Evolutionary conservation across 2,797 vertebrate genomes (phyloP).

Genomic region (Pogonophryne albipinna): DNA sequence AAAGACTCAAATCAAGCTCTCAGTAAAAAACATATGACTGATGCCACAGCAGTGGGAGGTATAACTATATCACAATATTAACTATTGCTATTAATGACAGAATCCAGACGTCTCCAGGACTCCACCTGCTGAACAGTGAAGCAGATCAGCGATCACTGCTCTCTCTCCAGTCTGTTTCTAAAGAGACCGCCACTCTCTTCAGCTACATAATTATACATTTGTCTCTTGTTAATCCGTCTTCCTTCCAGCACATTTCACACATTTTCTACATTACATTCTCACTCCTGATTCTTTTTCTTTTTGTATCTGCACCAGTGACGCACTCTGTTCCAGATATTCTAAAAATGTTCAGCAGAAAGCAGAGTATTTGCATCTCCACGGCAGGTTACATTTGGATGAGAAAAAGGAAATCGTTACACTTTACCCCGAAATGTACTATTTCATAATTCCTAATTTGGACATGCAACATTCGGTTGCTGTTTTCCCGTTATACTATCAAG

Average conservation of each 20-base stretch:
- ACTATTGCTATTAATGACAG: conserved; percentile 77
- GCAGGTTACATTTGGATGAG: conserved; percentile 45
- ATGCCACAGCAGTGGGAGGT: conserved; percentile 57
- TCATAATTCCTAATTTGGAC: conserved; percentile 72
- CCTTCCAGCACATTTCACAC: conserved; percentile 29
- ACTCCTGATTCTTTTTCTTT: background rate
- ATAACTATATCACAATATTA: conserved; percentile 60
- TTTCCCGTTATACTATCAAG: conserved; percentile 75
- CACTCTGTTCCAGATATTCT: conserved; percentile 26
- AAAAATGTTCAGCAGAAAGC: conserved; percentile 43
- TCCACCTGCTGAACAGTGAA: conserved; percentile 23
- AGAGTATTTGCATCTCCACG: conserved; percentile 38
- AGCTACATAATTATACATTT: conserved; percentile 59
- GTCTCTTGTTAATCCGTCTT: conserved; percentile 18
- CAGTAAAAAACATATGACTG: conserved; percentile 46
- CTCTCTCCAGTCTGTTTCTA: conserved; percentile 36
- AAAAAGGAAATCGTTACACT: conserved; percentile 51
- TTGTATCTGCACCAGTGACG: conserved; percentile 11
- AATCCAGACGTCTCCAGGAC: conserved; percentile 33
- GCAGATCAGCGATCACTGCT: conserved; percentile 29
- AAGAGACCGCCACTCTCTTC: conserved; percentile 26
- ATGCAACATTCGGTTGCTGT: conserved; percentile 80
- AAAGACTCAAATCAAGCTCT: conserved; percentile 14
- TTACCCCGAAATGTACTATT: conserved; percentile 55
- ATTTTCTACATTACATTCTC: conserved; percentile 12